Evolutionary conservation across 2,888 invertebrate genomes (phyloP), one percentile per base, ranked within the genome.

Genomic region (Automeris io): DNA sequence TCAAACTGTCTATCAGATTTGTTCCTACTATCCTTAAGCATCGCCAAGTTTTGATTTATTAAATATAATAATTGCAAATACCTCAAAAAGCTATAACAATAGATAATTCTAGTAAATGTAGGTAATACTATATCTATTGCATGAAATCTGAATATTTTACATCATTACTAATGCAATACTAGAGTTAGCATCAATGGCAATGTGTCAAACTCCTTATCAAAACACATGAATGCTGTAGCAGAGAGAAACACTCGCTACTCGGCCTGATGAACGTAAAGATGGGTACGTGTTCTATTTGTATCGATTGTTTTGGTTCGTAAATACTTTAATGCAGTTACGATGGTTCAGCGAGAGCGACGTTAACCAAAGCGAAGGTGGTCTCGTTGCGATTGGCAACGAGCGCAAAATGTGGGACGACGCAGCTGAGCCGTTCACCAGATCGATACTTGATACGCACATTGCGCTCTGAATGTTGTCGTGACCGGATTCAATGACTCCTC

Each of bases 401-500:
- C 72, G 72, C 73, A 66, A 76, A 81, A 82, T 81, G 76, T 79
- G 73, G 77, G 69, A 65, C 74, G 70, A 70, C 72, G 70, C 67
- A 70, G 69, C 70, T 73, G 70, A 77, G 66, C 70, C 74, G 65
- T 62, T 73, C 72, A 62, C 67, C 60, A 73, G 76, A 82, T 82
- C 80, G 79, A 83, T 83, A 80, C 74, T 68, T 70, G 74, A 80
- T 79, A 82, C 81, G 74, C 75, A 70, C 68, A 66, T 57, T 72
- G 72, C 69, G 72, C 73, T 78, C 77, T 73, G 64, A 73, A 76
- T 74, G 68, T 61, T 64, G 60, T 57, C 61, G 72, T 70, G 68
- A 63, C 73, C 71, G 70, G 67, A 66, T 72, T 71, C 65, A 64
- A 69, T 65, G 58, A 64, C 61, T 55, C 60, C 54, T 57, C 53